Evolutionary conservation across 2,113 vertebrate genomes (phyloP).

Genomic region (Phylloscopus whistleri): DNA sequence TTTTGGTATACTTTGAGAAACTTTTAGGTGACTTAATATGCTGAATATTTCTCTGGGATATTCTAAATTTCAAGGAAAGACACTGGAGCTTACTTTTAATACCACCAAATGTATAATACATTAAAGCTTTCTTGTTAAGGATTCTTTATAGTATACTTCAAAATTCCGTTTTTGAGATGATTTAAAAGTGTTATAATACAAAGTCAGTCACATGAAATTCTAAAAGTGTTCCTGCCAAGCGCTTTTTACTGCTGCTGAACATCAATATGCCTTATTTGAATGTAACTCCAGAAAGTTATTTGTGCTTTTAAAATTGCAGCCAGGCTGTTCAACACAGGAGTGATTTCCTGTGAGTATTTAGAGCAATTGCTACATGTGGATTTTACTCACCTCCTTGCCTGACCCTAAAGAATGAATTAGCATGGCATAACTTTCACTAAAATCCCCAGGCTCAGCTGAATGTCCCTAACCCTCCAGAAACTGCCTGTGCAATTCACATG

Average conservation of each 20-base stretch:
- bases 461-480: background rate
- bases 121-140: constrained; percentile 29
- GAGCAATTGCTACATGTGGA: background rate
- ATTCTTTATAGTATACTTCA: background rate
- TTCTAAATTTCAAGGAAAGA: background rate
- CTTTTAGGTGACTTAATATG: background rate
- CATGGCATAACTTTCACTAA: background rate
- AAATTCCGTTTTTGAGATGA: background rate
- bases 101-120: background rate
- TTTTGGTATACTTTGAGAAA: background rate
- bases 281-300: constrained; percentile 15
- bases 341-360: background rate
- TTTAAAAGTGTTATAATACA: constrained; percentile 1
- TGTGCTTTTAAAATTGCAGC: constrained; percentile 21
- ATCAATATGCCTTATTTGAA: constrained; percentile 9
- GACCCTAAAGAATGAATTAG: constrained; percentile 4
- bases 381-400: background rate
- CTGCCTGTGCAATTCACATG: background rate
- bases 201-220: constrained; percentile 22
- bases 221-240: background rate
- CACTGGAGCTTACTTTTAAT: background rate
- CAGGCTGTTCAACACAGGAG: background rate
- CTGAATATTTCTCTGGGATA: background rate
- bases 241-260: constrained; percentile 2
- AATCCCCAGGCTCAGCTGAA: background rate